Base-by-base conservation (phyloP, 2,797 vertebrate genomes). In the Danio albolineatus region DNA sequence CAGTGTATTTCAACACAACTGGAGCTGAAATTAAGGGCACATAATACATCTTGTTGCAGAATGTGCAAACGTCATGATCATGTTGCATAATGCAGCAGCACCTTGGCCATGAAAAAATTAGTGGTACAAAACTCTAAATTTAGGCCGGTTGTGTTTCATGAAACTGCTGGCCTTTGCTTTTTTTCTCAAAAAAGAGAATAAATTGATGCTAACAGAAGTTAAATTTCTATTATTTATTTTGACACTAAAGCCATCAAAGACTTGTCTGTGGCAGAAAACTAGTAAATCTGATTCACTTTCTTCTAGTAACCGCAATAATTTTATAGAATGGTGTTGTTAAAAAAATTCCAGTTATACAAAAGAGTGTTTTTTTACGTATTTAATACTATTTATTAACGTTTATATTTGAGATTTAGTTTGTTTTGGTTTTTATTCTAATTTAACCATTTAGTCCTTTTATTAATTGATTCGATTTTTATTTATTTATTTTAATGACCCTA, bases 1-100 rank as follows among this genome's bases (percentile, higher is more conserved):
- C 62, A 56, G 39, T 66, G 64, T 57, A 67, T 70, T 69, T 78
- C 13, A 51, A 8, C n/a, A 43, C 8, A 16, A 49, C 64, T 59
- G 41, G n/a, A 10, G 3, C 7, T 17, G 28, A 59, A 36, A 17
- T 43, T 66, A 17, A 17, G 38, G 21, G 36, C 51, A 36, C 28
- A 56, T 56, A 65, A 16, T 53, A 41, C 43, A 48, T 54, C 38
- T 56, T 7, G 14, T 21, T 41, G 7, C 17, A 72, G 43, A 43
- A 39, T 56, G 12, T 56, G 12, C 69, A 56, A 43, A 54, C 28
- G 7, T 36, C n/a, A 56, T 62, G 16, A 19, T 28, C 7, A 61
- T 39, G 10, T 75, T 75, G n/a, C 28, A 19, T 57, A 53, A 41
- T 28, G 19, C 19, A 59, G 19, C 19, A 59, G 39, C 2, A 1